phyloP scores from a whole-genome alignment of 2,113 vertebrate genomes.

The Hystrix cristata region DNA sequence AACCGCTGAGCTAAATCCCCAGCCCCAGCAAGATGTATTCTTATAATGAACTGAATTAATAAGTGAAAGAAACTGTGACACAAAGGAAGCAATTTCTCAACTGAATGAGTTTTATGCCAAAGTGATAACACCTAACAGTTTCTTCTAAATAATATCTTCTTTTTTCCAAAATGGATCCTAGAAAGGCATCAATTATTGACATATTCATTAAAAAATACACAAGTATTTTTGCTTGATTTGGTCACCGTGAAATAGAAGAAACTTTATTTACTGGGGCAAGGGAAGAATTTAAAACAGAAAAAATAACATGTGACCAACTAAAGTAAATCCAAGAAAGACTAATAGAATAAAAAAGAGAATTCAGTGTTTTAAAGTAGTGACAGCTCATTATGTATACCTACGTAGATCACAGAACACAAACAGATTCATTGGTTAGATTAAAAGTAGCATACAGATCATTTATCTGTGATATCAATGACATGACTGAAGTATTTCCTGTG shows the following conservation, averaged over 20 bases:
- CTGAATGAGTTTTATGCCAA: slow-evolving; percentile 13
- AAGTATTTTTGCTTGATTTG: slow-evolving; percentile 36
- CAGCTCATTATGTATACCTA: neutral
- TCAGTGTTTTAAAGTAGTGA: neutral
- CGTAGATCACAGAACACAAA: neutral
- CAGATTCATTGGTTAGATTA: neutral
- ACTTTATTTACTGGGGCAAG: neutral
- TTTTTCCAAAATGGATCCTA: neutral
- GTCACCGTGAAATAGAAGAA: neutral
- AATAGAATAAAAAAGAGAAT: neutral
- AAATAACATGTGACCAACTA: neutral
- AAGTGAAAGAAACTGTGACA: neutral
- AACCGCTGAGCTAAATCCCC: too few species aligned
- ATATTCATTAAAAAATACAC: neutral
- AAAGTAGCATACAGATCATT: neutral
- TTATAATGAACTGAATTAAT: slow-evolving; percentile 43
- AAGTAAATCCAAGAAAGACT: neutral
- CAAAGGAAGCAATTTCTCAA: slow-evolving; percentile 36
- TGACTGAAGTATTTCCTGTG: neutral
- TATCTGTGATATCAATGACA: neutral
- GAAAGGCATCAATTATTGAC: neutral
- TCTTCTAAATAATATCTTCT: neutral
- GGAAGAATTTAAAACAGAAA: neutral
- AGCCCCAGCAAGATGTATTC: neutral
- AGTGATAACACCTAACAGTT: neutral